A percentile compares a stretch with the other conserved stretches of the same genome.
These are phyloP conservation scores for Halisarca cf. caerulea DNA, from an alignment of 37 sponge, comb jelly and placozoan genomes.

Conservation along the genomic window DNA sequence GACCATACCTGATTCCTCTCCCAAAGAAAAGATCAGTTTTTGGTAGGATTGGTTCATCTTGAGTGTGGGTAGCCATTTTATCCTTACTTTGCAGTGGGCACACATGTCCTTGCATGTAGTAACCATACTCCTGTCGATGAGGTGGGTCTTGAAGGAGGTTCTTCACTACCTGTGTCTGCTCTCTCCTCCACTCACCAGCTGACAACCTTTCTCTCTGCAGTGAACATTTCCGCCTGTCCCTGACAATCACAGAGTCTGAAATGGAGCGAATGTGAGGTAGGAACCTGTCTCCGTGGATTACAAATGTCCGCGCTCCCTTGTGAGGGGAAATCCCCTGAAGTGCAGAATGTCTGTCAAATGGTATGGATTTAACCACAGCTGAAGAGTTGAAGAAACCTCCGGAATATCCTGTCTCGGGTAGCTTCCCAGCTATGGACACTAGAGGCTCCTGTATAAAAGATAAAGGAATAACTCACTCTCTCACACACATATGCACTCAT, in stretches of 20 bases:
- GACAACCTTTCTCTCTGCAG: slow-evolving; percentile 2
- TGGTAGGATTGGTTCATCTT: not conserved
- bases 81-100: not conserved
- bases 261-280: slow-evolving; percentile 17
- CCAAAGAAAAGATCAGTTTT: slow-evolving; percentile 8
- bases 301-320: not conserved
- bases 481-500: no score
- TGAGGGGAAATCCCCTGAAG: not conserved
- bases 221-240: no score
- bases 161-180: not conserved
- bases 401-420: not conserved
- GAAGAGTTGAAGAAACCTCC: slow-evolving; percentile 28
- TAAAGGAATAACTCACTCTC: no score
- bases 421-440: not conserved
- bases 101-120: slow-evolving; percentile 4
- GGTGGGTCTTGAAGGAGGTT: slow-evolving; percentile 4
- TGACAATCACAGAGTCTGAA: not conserved
- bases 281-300: slow-evolving; percentile 2
- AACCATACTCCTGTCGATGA: not conserved
- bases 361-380: not conserved
- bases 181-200: not conserved
- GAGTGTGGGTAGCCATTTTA: not conserved
- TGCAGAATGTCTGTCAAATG: not conserved
- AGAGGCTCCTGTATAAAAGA: not conserved
- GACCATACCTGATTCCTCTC: not conserved